Percentiles rank a stretch among this genome's conserved stretches.
These are phyloP conservation scores for Ischnus inquisitorius DNA, from an alignment of 2,888 invertebrate genomes.

Conservation along the genomic window DNA sequence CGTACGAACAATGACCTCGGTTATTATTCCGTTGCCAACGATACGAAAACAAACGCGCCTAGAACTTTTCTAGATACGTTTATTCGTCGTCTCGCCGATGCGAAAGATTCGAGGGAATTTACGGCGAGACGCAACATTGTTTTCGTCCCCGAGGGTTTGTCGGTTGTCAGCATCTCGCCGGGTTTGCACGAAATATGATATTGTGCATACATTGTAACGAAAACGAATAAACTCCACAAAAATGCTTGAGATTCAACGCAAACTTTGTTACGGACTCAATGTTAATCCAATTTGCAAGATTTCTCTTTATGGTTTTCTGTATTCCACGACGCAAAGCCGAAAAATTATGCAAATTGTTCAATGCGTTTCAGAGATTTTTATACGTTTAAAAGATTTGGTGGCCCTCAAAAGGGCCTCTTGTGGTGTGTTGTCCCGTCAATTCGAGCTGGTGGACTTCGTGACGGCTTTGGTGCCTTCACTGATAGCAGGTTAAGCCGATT, in stretches of 20 bases:
- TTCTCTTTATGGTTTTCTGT: too few species aligned
- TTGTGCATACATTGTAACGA: too few species aligned
- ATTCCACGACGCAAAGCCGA: neutral
- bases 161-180: too few species aligned
- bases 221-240: too few species aligned
- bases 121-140: neutral
- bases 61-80: conserved; percentile 49
- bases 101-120: neutral
- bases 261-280: neutral
- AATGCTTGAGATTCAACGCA: neutral
- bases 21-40: conserved; percentile 6
- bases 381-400: conserved; percentile 24
- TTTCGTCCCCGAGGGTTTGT: neutral
- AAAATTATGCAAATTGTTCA: neutral
- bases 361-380: neutral
- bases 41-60: conserved; percentile 11
- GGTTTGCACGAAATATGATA: too few species aligned
- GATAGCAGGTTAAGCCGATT: conserved; percentile 54
- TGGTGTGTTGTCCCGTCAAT: conserved; percentile 20
- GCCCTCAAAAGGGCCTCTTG: conserved; percentile 10
- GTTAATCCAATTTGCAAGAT: too few species aligned
- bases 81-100: neutral
- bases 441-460: conserved; percentile 63
- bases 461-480: conserved; percentile 60
- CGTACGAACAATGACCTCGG: conserved; percentile 68